Conservation (phyloP, 2,888 invertebrate species). For the Drosophila rellima region DNA sequence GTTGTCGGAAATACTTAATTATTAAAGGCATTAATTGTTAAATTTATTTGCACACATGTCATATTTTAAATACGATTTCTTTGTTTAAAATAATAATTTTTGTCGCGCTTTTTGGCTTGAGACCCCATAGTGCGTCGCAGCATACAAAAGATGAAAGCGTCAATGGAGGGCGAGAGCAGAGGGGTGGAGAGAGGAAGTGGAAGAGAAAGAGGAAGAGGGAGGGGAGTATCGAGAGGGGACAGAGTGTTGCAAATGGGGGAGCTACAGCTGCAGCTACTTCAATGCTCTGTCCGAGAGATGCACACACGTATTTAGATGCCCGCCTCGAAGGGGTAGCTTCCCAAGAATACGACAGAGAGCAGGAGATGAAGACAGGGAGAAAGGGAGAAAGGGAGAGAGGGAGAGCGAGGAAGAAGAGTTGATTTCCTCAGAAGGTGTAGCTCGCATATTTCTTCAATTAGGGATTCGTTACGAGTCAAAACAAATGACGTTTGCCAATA, state of each 20-base stretch:
- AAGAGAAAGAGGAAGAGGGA: not conserved
- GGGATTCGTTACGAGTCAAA: conserved; percentile 61
- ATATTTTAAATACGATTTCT: not conserved
- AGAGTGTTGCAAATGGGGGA: conserved; percentile 31
- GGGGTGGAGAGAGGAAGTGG: not conserved
- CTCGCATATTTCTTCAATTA: conserved; percentile 47
- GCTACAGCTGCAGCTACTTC: conserved; percentile 55
- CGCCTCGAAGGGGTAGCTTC: conserved; percentile 39
- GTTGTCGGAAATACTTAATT: too few relatives aligned
- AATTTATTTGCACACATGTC: not conserved
- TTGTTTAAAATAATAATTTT: not conserved
- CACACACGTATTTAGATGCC: conserved; percentile 10
- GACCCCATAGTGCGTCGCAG: not conserved
- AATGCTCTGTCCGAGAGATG: conserved; percentile 23
- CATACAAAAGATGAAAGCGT: conserved; percentile 72
- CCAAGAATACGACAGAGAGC: conserved; percentile 2
- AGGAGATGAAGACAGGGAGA: not conserved
- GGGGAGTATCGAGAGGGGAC: not conserved
- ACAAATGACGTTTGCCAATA: conserved; percentile 32
- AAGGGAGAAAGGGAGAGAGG: not conserved
- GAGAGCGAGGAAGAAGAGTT: not conserved
- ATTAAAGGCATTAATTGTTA: not conserved
- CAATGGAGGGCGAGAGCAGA: conserved; percentile 1
- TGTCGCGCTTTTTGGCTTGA: too few relatives aligned
- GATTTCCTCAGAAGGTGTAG: not conserved